These are phyloP conservation scores for Papilio polytes DNA, from an alignment of 1,140 invertebrate species.

Conservation along the genomic window DNA sequence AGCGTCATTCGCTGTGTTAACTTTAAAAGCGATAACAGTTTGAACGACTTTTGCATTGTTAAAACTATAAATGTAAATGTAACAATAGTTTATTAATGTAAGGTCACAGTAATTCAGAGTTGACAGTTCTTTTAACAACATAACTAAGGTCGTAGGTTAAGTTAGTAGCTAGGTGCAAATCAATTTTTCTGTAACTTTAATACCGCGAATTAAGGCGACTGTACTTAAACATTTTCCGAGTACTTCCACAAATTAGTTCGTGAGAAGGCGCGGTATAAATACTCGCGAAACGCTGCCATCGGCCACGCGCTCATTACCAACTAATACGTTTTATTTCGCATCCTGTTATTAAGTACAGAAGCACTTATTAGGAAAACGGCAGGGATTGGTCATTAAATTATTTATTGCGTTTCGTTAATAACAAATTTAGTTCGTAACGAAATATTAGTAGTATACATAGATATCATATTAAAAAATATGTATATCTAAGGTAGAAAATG, in stretches of 20 bases:
- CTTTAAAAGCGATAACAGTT: not conserved
- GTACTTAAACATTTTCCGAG: slow-evolving; percentile 82
- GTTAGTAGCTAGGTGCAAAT: too few species aligned
- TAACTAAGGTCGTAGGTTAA: too few species aligned
- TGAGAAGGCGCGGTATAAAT: slow-evolving; percentile 79
- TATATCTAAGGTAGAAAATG: too few species aligned
- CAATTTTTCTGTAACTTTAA: not conserved
- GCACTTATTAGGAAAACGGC: slow-evolving; percentile 18
- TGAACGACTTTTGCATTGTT: too few species aligned
- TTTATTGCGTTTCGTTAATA: not conserved
- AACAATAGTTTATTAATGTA: too few species aligned
- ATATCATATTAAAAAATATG: too few species aligned
- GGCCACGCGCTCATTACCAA: slow-evolving; percentile 67
- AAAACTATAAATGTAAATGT: too few species aligned
- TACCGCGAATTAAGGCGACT: not conserved
- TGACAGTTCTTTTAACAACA: too few species aligned
- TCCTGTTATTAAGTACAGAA: slow-evolving; percentile 31
- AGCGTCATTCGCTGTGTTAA: not conserved
- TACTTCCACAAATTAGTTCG: slow-evolving; percentile 82
- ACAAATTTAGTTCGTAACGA: too few species aligned
- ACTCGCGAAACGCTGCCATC: slow-evolving; percentile 65
- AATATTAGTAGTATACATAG: not conserved
- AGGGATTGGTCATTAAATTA: not conserved
- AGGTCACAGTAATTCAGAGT: too few species aligned
- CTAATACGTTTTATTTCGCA: slow-evolving; percentile 68